Evolutionary conservation across 2,888 invertebrate genomes (phyloP), one percentile per base, ranked within the genome.

Genomic region (Diaperis boleti): DNA sequence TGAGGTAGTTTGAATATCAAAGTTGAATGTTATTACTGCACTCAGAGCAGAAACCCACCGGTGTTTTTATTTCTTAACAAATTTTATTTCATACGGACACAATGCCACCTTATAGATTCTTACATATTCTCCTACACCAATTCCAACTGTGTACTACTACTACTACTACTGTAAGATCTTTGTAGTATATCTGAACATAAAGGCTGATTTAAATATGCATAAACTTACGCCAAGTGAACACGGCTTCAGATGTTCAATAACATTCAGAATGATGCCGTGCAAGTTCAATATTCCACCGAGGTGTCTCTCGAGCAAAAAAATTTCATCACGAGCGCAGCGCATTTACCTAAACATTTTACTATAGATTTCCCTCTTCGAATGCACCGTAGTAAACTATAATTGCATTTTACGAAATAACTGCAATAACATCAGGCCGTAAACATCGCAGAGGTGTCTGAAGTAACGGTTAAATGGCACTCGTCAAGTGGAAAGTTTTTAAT

Each of bases 151-250:
- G n/a, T n/a, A n/a, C n/a, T n/a, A n/a, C n/a, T n/a, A n/a, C n/a
- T n/a, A n/a, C n/a, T n/a, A n/a, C n/a, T n/a, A n/a, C 33, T 33
- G 11, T 13, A 11, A 10, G 2, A 33, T 11, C 13, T 33, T 33
- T 33, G 10, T 5, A 33, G 2, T 3, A 33, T 13, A 11, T 33
- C 33, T 33, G 33, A 33, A n/a, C 13, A 33, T 33, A 33, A 33
- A 33, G 11, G 33, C 11, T 11, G 33, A 33, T 33, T 33, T 33
- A 33, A 33, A 33, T 33, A 33, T 33, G 33, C 11, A 33, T 33
- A 33, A 33, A 33, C 33, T 33, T n/a, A 33, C 33, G 33, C 33
- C 33, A 33, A 33, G 11, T 33, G 33, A 33, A 33, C 33, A 33
- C n/a, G 11, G 13, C 11, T 33, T 10, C 33, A 33, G 6, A 33